Percentiles rank a stretch among this genome's conserved stretches.
These are phyloP conservation scores for Acronicta leporina DNA, from an alignment of 2,888 invertebrate species.

Conservation along the genomic window DNA sequence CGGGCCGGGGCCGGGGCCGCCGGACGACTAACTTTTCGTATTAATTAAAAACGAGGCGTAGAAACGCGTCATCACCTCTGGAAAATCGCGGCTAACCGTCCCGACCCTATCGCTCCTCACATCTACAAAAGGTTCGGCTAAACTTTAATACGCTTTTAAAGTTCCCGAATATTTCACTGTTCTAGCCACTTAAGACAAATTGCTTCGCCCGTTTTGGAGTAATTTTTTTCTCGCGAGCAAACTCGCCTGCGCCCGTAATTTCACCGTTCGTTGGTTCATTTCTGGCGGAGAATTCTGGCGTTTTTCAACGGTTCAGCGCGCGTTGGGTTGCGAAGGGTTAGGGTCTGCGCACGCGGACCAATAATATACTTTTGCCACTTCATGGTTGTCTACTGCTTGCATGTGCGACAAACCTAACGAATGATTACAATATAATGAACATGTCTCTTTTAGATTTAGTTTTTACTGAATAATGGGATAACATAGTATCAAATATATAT, in stretches of 20 bases:
- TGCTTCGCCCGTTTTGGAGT: constrained; percentile 70
- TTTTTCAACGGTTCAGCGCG: constrained; percentile 53
- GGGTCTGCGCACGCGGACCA: constrained; percentile 27
- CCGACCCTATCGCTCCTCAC: constrained; percentile 65
- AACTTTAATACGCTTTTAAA: constrained; percentile 83
- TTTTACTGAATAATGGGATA: constrained; percentile 27
- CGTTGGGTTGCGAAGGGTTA: constrained; percentile 47
- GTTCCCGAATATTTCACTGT: constrained; percentile 84
- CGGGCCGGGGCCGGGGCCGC: constrained; percentile 46
- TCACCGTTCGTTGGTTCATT: constrained; percentile 74
- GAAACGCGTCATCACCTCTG: constrained; percentile 67
- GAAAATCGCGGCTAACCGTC: constrained; percentile 62
- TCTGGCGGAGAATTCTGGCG: constrained; percentile 52
- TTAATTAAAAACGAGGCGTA: constrained; percentile 76
- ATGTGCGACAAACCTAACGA: constrained; percentile 17
- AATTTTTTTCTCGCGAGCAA: constrained; percentile 66
- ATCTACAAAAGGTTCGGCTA: constrained; percentile 67
- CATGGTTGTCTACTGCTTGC: constrained; percentile 10
- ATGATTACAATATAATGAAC: constrained; percentile 36
- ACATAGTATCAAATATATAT: constrained; percentile 5
- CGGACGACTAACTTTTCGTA: constrained; percentile 73
- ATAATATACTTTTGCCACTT: constrained; percentile 29
- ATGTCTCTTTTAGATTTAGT: constrained; percentile 29
- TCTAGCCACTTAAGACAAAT: constrained; percentile 85
- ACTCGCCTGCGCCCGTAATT: constrained; percentile 68